These are phyloP conservation scores for Otus sunia DNA, from an alignment of 2,113 vertebrate genomes.

Conservation along the genomic window DNA sequence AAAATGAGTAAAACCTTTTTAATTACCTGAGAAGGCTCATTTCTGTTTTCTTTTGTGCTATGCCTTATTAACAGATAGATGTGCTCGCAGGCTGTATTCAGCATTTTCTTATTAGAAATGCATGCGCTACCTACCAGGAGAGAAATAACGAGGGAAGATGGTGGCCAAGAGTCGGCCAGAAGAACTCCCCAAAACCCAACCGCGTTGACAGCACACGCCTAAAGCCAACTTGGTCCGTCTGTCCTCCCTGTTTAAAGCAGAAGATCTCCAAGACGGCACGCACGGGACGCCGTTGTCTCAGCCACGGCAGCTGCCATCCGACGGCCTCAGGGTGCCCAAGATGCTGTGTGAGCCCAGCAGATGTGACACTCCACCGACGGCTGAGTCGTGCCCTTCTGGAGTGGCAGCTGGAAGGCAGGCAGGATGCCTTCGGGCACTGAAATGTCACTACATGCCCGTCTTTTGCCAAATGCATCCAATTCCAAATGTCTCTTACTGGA, in stretches of 20 bases:
- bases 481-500: not conserved
- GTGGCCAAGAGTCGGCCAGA: not conserved
- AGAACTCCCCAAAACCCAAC: not conserved
- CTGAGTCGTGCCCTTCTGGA: not conserved
- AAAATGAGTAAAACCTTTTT: not conserved
- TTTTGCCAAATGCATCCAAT: not conserved
- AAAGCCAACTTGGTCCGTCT: not conserved
- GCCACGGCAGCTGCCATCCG: not conserved
- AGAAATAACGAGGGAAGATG: not conserved
- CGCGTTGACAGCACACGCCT: not conserved
- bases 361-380: not conserved
- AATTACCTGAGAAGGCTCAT: not conserved
- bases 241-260: not conserved
- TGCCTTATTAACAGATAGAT: not conserved
- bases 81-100: not conserved
- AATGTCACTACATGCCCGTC: not conserved
- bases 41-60: not conserved
- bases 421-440: not conserved
- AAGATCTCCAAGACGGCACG: not conserved
- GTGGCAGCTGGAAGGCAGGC: not conserved
- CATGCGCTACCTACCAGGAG: rapidly evolving
- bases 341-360: not conserved
- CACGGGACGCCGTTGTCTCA: not conserved
- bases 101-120: not conserved
- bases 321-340: not conserved